Evolutionary conservation across 2,797 vertebrate genomes (phyloP).

Genomic region (Hipposideros larvatus): DNA sequence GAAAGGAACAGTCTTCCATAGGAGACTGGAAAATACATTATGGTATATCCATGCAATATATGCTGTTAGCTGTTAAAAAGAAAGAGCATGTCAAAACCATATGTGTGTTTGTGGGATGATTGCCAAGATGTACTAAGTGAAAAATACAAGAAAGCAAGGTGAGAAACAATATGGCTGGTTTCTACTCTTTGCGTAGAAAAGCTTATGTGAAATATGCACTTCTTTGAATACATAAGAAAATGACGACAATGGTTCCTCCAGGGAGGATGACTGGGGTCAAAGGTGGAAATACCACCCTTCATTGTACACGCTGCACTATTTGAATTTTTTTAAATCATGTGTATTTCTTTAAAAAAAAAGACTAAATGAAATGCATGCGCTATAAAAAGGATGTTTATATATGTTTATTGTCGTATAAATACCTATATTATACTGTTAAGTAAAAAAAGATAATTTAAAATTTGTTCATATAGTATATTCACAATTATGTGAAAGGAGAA

Average conservation of each 20-base stretch:
- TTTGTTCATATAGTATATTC: neutral
- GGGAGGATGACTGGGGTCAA: neutral
- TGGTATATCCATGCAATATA: neutral
- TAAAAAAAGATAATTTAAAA: constrained; percentile 30
- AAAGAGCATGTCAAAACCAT: neutral
- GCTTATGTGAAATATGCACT: neutral
- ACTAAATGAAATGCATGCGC: neutral
- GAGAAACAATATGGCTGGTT: neutral
- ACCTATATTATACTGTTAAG: neutral
- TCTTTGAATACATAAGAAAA: neutral
- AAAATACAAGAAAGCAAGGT: neutral
- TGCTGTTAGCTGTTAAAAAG: neutral
- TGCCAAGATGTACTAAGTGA: constrained; percentile 36
- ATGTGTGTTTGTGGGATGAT: neutral
- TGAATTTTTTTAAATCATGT: neutral
- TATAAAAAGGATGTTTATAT: constrained; percentile 17
- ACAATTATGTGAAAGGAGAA: constrained; percentile 31
- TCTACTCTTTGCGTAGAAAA: neutral
- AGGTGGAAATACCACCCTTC: neutral
- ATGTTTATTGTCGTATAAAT: neutral
- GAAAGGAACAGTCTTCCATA: neutral
- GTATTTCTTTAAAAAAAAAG: neutral
- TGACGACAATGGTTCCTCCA: neutral
- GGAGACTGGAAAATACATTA: neutral
- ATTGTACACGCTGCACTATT: neutral